Evolutionary conservation across 2,113 vertebrate species (phyloP).

Genomic region (Xenopus borealis): DNA sequence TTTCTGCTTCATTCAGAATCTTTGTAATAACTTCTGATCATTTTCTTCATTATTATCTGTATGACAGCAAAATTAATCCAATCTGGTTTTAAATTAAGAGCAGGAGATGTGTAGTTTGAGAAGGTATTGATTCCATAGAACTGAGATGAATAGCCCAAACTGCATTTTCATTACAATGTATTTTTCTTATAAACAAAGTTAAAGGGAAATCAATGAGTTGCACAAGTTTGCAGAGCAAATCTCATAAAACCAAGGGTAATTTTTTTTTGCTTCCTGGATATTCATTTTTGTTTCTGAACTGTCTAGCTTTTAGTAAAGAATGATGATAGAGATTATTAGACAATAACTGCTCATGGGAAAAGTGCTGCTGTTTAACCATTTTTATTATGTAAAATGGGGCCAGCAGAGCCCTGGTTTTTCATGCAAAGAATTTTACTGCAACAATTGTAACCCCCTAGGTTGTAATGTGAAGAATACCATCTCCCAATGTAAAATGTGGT

Average conservation of each 20-base stretch:
- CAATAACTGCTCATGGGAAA: no score
- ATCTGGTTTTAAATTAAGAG: slow-evolving; percentile 4
- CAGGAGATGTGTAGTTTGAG: slow-evolving; percentile 1
- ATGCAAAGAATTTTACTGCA: no score
- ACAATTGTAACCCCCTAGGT: no score
- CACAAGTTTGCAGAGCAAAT: slow-evolving; percentile 1
- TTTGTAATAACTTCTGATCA: neutral
- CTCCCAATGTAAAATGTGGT: no score
- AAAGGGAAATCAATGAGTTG: slow-evolving; percentile 8
- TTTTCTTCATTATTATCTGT: slow-evolving; percentile 8
- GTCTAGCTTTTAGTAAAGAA: no score
- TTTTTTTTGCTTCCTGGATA: neutral
- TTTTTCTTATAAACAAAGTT: slow-evolving; percentile 11
- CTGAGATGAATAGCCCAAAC: slow-evolving; percentile 20
- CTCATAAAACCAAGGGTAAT: neutral
- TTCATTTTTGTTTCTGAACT: no score
- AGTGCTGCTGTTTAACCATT: no score
- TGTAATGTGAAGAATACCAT: no score
- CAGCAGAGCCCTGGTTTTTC: no score
- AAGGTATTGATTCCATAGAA: slow-evolving; percentile 12
- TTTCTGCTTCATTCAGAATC: neutral
- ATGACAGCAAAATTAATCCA: slow-evolving; percentile 12
- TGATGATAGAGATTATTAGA: no score
- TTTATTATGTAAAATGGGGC: no score
- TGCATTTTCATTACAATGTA: slow-evolving; percentile 14